Base-by-base conservation (phyloP, 2,888 invertebrate species). In the Sicus ferrugineus region DNA sequence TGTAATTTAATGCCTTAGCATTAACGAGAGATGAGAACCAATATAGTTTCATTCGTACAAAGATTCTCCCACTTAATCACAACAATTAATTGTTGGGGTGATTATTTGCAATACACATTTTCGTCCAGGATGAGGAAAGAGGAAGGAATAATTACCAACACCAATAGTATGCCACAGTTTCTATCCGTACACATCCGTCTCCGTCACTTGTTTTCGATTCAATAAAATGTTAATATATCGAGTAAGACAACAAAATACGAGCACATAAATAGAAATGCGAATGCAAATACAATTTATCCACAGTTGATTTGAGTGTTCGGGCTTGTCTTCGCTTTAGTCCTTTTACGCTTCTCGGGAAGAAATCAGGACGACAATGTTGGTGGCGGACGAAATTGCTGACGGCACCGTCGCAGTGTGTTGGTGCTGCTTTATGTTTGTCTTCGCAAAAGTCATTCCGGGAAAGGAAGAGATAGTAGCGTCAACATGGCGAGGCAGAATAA, bases 211-310 rank as follows among this genome's bases (percentile, higher is more conserved):
- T 59, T 59, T 58, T 48, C 62, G 68, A 50, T 61, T 68, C 31
- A 68, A 54, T 68, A 62, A 62, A 68, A 68, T 68, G 54, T 68
- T 68, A 62, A 62, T 68, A 54, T 26, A 30, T 30, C 19, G 34
- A 61, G 54, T 11, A 56, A 38, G 66, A 61, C 14, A 34, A 59
- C 21, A 19, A 31, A 54, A 11, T n/a, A 9, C 26, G 42, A 23
- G 11, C 48, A 46, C 58, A 58, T 31, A 58, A 46, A 62, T 28
- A 46, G 2, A 26, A 46, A 46, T 14, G 28, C 54, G 14, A 54
- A 30, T 38, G 34, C 23, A 38, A 61, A 63, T 19, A 63, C 28
- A 63, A 63, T 48, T 42, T 46, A 54, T 63, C 48, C 48, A 48
- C 48, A 48, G 23, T 30, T 48, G 63, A 63, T 63, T 63, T 30